A percentile compares a stretch with the other conserved stretches of the same genome.
Conservation (phyloP, 2,888 invertebrate species). For the Altica lythri region DNA sequence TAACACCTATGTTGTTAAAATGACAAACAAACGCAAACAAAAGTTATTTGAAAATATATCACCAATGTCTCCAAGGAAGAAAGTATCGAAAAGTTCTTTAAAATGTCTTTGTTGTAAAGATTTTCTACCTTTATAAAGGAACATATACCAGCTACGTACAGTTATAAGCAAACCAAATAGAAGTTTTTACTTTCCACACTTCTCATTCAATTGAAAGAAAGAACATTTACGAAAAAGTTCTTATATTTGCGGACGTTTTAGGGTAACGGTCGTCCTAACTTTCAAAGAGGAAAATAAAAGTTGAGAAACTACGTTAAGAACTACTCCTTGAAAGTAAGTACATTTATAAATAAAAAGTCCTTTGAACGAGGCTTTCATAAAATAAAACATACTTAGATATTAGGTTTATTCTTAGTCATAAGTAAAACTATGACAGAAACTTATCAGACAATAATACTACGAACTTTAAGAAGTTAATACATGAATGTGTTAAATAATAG, state of each 20-base stretch:
- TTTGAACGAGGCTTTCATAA: conserved; percentile 1
- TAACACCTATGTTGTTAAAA: too few relatives aligned
- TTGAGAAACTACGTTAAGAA: conserved; percentile 14
- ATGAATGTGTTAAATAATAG: too few relatives aligned
- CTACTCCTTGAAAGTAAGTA: conserved; percentile 9
- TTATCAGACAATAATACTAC: too few relatives aligned
- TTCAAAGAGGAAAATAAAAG: conserved; percentile 15
- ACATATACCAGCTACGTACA: neutral
- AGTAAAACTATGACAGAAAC: too few relatives aligned
- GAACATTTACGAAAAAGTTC: conserved; percentile 15
- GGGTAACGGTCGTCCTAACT: conserved; percentile 12
- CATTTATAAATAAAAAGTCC: conserved; percentile 8
- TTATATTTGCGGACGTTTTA: conserved; percentile 12
- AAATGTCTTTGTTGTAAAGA: too few relatives aligned
- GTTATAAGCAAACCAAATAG: conserved; percentile 9
- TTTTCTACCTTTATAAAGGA: neutral
- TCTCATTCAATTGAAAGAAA: conserved; percentile 13
- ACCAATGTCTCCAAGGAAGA: too few relatives aligned
- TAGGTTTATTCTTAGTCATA: too few relatives aligned
- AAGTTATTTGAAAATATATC: too few relatives aligned
- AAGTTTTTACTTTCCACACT: conserved; percentile 15
- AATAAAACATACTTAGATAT: too few relatives aligned
- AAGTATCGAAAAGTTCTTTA: too few relatives aligned
- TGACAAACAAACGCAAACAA: too few relatives aligned
- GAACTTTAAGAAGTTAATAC: too few relatives aligned